Evolutionary conservation across 2,888 invertebrate species (phyloP).

Genomic region (Temnothorax rugatulus): DNA sequence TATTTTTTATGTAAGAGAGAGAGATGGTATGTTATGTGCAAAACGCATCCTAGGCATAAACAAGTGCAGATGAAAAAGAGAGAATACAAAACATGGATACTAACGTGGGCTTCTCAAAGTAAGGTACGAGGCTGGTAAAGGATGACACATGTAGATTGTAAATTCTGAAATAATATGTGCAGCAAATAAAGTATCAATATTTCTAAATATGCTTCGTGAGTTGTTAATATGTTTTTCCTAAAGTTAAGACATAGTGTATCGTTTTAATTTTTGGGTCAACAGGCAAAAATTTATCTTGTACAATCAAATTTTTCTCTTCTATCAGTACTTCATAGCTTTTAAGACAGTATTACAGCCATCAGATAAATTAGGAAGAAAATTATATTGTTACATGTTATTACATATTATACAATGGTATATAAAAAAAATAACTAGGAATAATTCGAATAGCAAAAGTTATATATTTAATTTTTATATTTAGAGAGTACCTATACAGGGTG

Average conservation of each 20-base stretch:
- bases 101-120: constrained; percentile 92
- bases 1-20: constrained; percentile 91
- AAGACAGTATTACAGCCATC: too few relatives aligned
- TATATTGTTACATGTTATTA: too few relatives aligned
- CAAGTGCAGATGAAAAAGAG: constrained; percentile 91
- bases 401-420: too few relatives aligned
- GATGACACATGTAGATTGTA: constrained; percentile 16
- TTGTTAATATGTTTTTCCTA: not conserved
- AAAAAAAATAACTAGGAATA: too few relatives aligned
- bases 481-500: too few relatives aligned
- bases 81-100: constrained; percentile 91
- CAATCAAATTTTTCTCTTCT: too few relatives aligned
- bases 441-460: too few relatives aligned
- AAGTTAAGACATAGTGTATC: not conserved
- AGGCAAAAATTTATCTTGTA: too few relatives aligned
- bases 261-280: not conserved
- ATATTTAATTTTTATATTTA: too few relatives aligned
- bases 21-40: constrained; percentile 91
- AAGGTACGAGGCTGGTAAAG: constrained; percentile 87
- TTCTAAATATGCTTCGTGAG: not conserved
- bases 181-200: constrained; percentile 7
- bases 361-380: too few relatives aligned
- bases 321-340: too few relatives aligned
- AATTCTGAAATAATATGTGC: not conserved
- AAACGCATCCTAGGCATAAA: constrained; percentile 93